Percentiles rank a stretch among this genome's conserved stretches.
Evolutionary conservation across 37 sponge, comb jelly and placozoan species (phyloP).

Genomic region (Halichondria panicea): DNA sequence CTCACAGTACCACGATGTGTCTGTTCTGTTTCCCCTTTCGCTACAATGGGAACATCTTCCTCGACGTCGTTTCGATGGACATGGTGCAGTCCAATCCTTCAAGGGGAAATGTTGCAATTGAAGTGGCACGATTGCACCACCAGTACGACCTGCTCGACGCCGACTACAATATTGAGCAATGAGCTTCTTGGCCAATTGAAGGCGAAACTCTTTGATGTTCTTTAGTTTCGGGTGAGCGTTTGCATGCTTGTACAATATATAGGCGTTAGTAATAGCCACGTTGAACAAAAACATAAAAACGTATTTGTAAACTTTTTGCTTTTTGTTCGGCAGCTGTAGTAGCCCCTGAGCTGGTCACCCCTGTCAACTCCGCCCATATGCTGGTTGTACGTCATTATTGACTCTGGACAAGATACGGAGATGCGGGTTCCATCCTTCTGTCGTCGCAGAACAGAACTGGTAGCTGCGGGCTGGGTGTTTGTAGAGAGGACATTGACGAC

Average conservation of each 20-base stretch:
- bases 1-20: conserved; percentile 20
- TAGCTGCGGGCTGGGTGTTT: conserved; percentile 2
- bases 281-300: not conserved
- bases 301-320: conserved; percentile 15
- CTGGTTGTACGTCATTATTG: not conserved
- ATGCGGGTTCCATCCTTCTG: conserved; percentile 7
- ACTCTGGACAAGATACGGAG: conserved; percentile 3
- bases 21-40: not conserved
- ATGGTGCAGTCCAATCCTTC: too few relatives aligned
- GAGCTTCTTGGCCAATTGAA: conserved; percentile 25
- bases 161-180: conserved; percentile 26
- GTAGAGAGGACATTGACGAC: conserved; percentile 10
- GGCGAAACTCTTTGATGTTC: too few relatives aligned
- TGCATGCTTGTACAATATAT: too few relatives aligned
- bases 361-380: too few relatives aligned
- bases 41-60: conserved; percentile 22
- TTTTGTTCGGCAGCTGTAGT: conserved; percentile 12
- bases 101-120: conserved; percentile 22
- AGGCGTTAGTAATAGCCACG: conserved; percentile 11
- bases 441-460: not conserved
- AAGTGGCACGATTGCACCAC: not conserved
- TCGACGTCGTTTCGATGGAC: not conserved
- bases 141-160: conserved; percentile 3
- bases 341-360: too few relatives aligned
- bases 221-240: too few relatives aligned